Evolutionary conservation across 2,888 invertebrate species (phyloP).

Genomic region (Nasonia oneida): DNA sequence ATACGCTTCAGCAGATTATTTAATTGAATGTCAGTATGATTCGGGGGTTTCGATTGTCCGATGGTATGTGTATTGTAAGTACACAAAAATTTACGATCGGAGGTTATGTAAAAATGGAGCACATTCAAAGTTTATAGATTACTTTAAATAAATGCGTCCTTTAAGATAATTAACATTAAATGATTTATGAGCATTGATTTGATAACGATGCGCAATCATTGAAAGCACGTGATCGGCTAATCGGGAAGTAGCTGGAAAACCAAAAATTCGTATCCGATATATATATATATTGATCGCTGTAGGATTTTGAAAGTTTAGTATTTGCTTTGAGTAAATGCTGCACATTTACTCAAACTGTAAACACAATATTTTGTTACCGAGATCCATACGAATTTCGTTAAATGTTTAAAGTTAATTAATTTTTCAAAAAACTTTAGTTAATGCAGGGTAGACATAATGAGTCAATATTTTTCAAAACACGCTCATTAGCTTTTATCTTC

Average conservation of each 20-base stretch:
- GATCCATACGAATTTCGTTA: not conserved
- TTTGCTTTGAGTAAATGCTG: not conserved
- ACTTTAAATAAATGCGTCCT: conserved; percentile 4
- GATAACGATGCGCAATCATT: no score
- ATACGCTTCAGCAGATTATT: not conserved
- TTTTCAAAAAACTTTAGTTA: no score
- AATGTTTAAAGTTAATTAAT: no score
- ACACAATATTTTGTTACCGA: not conserved
- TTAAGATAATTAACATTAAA: not conserved
- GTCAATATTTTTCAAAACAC: no score
- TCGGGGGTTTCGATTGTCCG: not conserved
- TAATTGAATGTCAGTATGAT: not conserved
- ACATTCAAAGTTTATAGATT: not conserved
- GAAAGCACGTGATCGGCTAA: not conserved
- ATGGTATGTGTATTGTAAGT: not conserved
- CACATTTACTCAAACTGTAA: not conserved
- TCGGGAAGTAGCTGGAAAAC: not conserved
- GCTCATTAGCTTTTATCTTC: no score
- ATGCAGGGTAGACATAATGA: no score
- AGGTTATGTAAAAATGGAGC: conserved; percentile 36
- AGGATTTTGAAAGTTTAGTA: not conserved
- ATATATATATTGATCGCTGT: not conserved
- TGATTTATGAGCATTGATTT: not conserved
- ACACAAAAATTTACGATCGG: not conserved
- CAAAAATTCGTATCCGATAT: not conserved